Conservation (phyloP, 1,140 invertebrate species). For the Sycophila sp. region DNA sequence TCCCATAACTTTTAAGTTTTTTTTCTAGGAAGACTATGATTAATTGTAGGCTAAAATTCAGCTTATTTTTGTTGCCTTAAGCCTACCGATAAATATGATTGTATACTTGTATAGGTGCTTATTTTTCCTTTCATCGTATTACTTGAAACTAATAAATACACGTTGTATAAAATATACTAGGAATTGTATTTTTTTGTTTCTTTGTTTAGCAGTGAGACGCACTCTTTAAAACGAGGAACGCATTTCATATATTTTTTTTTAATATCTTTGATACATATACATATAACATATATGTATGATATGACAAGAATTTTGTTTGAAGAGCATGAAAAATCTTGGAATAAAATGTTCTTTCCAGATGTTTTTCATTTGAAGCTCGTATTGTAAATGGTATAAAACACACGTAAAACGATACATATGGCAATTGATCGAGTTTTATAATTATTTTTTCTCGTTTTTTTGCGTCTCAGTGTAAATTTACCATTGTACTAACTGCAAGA, state of each 20-base stretch:
- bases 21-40: slow-evolving; percentile 66
- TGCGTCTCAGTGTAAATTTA: slow-evolving; percentile 2
- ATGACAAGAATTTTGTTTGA: slow-evolving; percentile 32
- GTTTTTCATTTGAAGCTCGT: slow-evolving; percentile 24
- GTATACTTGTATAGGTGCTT: slow-evolving; percentile 38
- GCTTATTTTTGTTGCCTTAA: slow-evolving; percentile 40
- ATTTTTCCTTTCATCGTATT: slow-evolving; percentile 28
- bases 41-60: slow-evolving; percentile 63
- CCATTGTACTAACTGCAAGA: background rate
- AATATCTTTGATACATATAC: background rate
- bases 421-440: slow-evolving; percentile 3
- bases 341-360: slow-evolving; percentile 11
- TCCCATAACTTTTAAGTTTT: slow-evolving; percentile 39
- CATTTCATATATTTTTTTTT: slow-evolving; percentile 11
- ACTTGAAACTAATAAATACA: slow-evolving; percentile 34
- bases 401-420: slow-evolving; percentile 21
- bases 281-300: slow-evolving; percentile 20
- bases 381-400: slow-evolving; percentile 32
- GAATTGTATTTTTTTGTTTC: slow-evolving; percentile 32
- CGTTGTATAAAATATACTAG: slow-evolving; percentile 42
- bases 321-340: slow-evolving; percentile 27
- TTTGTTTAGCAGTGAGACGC: slow-evolving; percentile 33
- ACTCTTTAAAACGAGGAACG: slow-evolving; percentile 40
- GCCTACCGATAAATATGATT: slow-evolving; percentile 39
- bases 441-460: no score